Conservation (phyloP, 2,113 vertebrate species). For the Zosterops lateralis region DNA sequence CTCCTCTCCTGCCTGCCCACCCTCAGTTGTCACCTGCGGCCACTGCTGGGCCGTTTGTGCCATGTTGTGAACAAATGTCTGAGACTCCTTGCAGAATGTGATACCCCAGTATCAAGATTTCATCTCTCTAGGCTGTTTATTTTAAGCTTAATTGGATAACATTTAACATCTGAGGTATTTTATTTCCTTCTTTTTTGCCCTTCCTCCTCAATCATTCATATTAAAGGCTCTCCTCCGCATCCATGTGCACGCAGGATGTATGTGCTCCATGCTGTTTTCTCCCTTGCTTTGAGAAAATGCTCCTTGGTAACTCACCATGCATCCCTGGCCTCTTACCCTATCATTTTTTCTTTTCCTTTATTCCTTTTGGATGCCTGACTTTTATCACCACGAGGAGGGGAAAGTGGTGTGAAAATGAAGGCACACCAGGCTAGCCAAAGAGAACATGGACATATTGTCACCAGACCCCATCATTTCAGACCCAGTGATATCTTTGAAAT, state of each 20-base stretch:
- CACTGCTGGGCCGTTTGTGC: not conserved
- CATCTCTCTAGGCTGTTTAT: constrained; percentile 68
- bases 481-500: constrained; percentile 32
- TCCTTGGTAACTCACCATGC: constrained; percentile 10
- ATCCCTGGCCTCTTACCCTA: not conserved
- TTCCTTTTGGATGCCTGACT: constrained; percentile 32
- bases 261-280: constrained; percentile 40
- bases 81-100: constrained; percentile 40
- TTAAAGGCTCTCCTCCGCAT: not conserved
- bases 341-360: constrained; percentile 29
- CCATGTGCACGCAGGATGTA: constrained; percentile 33
- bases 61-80: constrained; percentile 46
- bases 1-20: not conserved
- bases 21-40: not conserved
- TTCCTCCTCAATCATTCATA: not conserved
- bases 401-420: constrained; percentile 53
- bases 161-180: constrained; percentile 67
- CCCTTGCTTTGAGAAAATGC: constrained; percentile 22
- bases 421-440: not conserved
- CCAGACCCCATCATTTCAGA: constrained; percentile 37
- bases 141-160: constrained; percentile 73
- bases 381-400: constrained; percentile 15
- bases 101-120: constrained; percentile 38
- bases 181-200: not conserved
- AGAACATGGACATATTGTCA: not conserved